These are phyloP conservation scores for Platerodrilus igneus DNA, from an alignment of 2,888 invertebrate species.

Conservation along the genomic window DNA sequence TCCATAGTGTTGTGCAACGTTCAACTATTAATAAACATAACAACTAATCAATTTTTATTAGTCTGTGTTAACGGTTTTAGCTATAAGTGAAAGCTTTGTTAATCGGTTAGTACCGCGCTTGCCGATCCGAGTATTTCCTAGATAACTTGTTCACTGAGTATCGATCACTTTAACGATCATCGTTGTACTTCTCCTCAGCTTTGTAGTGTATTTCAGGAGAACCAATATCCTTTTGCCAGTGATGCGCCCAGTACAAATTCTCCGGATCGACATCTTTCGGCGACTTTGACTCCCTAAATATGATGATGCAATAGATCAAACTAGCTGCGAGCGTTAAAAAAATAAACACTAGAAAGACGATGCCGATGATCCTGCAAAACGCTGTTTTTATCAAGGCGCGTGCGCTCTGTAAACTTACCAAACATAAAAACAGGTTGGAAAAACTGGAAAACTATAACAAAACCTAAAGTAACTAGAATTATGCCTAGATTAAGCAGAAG, in stretches of 20 bases:
- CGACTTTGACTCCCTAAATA: conserved; percentile 74
- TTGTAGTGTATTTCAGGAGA: conserved; percentile 75
- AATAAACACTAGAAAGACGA: conserved; percentile 83
- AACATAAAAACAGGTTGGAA: conserved; percentile 78
- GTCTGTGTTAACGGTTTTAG: too few species aligned
- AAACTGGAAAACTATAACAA: conserved; percentile 85
- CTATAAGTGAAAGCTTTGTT: too few species aligned
- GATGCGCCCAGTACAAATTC: conserved; percentile 86
- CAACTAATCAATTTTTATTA: too few species aligned
- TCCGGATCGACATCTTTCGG: conserved; percentile 72
- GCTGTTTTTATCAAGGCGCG: neutral
- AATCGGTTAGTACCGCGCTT: conserved; percentile 43
- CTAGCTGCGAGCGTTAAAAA: conserved; percentile 81
- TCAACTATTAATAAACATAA: too few species aligned
- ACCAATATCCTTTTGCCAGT: conserved; percentile 85
- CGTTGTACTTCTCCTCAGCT: conserved; percentile 64
- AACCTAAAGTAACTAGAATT: conserved; percentile 81
- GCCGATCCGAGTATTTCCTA: conserved; percentile 66
- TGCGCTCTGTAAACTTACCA: conserved; percentile 59
- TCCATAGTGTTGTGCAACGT: too few species aligned
- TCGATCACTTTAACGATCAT: conserved; percentile 66
- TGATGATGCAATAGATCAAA: conserved; percentile 79
- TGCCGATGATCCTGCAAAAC: conserved; percentile 73
- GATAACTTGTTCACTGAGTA: conserved; percentile 69
- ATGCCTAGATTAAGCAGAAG: conserved; percentile 79